Base-by-base conservation (phyloP, 2,113 vertebrate genomes). In the Platanista minor region DNA sequence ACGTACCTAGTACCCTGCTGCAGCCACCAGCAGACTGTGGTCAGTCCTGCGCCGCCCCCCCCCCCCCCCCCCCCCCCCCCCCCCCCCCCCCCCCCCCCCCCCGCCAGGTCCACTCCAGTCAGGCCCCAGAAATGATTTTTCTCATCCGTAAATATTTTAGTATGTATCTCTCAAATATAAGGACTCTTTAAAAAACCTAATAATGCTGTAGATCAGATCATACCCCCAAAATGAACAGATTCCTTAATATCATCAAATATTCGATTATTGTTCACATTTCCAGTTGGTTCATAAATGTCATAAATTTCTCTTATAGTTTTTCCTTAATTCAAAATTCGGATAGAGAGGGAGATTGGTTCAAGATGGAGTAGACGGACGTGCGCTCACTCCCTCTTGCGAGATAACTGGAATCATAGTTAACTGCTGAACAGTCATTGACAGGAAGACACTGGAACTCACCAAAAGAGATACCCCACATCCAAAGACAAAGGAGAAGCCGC, bases 1-100 rank as follows among this genome's bases (percentile, higher is more conserved):
- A 36, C 0, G 3, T 2, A 17, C 10, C 15, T 13, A 20, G 9
- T 27, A 10, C 33, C 57, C 6, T 9, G 2, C 41, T 6, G 15
- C 23, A 3, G 4, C 13, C 11, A 1, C 25, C 13, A 12, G 11
- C 67, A 25, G 57, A 6, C 23, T 25, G 3, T 20, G 64, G 6
- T 27, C 17, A 5, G 12, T 18, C 13, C 18, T 82, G 33, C 6
- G n/a, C n/a, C n/a, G n/a, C n/a, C n/a, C n/a, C n/a, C n/a, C n/a
- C n/a, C n/a, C n/a, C n/a, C n/a, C n/a, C n/a, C n/a, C n/a, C n/a
- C n/a, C n/a, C n/a, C n/a, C n/a, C n/a, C n/a, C n/a, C n/a, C n/a
- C n/a, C n/a, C n/a, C n/a, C n/a, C n/a, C n/a, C n/a, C n/a, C n/a
- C n/a, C n/a, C n/a, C n/a, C n/a, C n/a, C n/a, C 17, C 64, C 69